phyloP scores from a whole-genome alignment of 2,113 vertebrate genomes.

The Andinoacara biseriatus region DNA sequence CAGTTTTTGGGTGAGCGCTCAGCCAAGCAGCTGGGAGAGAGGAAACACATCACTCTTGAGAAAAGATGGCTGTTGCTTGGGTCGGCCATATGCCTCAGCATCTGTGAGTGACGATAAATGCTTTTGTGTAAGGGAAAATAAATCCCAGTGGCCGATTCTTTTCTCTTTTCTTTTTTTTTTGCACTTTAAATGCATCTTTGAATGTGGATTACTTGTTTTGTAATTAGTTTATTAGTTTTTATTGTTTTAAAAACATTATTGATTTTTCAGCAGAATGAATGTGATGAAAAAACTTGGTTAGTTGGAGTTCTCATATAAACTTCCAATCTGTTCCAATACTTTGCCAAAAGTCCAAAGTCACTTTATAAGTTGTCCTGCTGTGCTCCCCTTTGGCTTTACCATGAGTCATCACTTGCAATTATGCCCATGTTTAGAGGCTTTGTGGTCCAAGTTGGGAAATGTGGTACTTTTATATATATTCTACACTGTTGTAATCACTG shows the following conservation, averaged over 20 bases:
- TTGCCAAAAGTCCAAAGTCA: slow-evolving; percentile 31
- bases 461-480: slow-evolving; percentile 16
- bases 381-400: slow-evolving; percentile 16
- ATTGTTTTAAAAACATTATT: neutral
- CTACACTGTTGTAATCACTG: neutral
- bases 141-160: slow-evolving; percentile 23
- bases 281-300: neutral
- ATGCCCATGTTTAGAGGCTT: slow-evolving; percentile 15
- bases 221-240: neutral
- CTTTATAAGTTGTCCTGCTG: slow-evolving; percentile 38
- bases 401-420: slow-evolving; percentile 35
- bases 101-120: slow-evolving; percentile 40
- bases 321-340: neutral
- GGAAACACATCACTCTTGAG: slow-evolving; percentile 51
- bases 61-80: slow-evolving; percentile 45
- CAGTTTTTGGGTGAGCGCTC: slow-evolving; percentile 34
- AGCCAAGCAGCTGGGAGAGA: slow-evolving; percentile 51
- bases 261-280: slow-evolving; percentile 1
- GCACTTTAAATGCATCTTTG: neutral
- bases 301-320: neutral
- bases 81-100: slow-evolving; percentile 62
- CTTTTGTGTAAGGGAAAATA: slow-evolving; percentile 36
- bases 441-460: slow-evolving; percentile 2
- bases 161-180: neutral
- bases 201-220: neutral